phyloP scores from a whole-genome alignment of 2,797 vertebrate genomes.

The Rhinichthys osculus region DNA sequence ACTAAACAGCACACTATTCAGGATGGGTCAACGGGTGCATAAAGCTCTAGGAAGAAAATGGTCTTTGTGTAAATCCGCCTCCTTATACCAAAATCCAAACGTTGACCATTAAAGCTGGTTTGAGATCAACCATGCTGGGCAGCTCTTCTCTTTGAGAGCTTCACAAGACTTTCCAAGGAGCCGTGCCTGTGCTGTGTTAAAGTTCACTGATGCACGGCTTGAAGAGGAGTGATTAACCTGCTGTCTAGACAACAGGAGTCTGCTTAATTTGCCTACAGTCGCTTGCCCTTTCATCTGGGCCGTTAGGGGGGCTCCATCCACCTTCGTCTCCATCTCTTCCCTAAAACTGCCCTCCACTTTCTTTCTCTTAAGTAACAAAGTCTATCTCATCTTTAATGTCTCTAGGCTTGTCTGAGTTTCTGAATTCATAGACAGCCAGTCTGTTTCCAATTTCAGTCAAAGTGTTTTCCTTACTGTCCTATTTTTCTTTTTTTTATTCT shows the following conservation, averaged over 20 bases:
- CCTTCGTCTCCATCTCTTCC: conserved; percentile 31
- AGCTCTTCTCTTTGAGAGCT: conserved; percentile 37
- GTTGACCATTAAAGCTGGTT: conserved; percentile 39
- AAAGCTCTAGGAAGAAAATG: conserved; percentile 36
- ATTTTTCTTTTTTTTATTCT: conserved; percentile 6
- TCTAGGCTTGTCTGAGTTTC: conserved; percentile 17
- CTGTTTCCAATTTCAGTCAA: conserved; percentile 11
- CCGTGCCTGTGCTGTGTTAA: conserved; percentile 49
- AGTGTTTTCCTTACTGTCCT: conserved; percentile 5
- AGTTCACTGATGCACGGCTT: conserved; percentile 55
- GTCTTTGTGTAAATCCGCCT: conserved; percentile 46
- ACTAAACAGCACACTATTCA: conserved; percentile 16
- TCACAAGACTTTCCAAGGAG: conserved; percentile 45
- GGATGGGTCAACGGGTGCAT: conserved; percentile 37
- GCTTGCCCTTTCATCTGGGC: conserved; percentile 62
- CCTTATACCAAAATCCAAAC: conserved; percentile 34
- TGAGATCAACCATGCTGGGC: conserved; percentile 38
- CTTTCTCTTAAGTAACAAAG: conserved; percentile 4
- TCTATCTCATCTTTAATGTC: conserved; percentile 10
- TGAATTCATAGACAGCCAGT: not conserved
- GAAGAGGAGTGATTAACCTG: conserved; percentile 60
- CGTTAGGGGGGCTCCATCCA: conserved; percentile 52
- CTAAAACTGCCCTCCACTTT: conserved; percentile 18
- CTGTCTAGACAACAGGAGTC: conserved; percentile 67
- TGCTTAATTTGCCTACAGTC: conserved; percentile 62